Percentiles rank a stretch among this genome's conserved stretches.
phyloP scores from a whole-genome alignment of 2,888 invertebrate species.

The Melieria picta region DNA sequence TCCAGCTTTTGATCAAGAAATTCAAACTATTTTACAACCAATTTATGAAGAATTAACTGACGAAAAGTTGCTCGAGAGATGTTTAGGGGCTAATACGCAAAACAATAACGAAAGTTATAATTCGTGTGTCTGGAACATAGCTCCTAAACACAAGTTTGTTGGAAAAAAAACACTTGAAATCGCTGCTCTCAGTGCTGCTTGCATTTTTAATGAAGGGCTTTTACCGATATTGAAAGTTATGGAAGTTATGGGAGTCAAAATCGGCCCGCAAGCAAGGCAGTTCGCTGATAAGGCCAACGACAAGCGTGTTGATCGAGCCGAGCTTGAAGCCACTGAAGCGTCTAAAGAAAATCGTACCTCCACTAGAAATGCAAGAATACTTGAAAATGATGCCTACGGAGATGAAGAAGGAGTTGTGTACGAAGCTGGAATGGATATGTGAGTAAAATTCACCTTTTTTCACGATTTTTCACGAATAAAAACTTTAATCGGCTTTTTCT shows the following conservation, averaged over 20 bases:
- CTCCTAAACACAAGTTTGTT: conserved; percentile 42
- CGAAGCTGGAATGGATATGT: too few relatives aligned
- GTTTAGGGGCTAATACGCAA: conserved; percentile 45
- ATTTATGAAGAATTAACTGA: conserved; percentile 40
- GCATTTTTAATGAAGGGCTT: conserved; percentile 26
- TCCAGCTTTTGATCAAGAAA: conserved; percentile 25
- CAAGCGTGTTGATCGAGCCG: too few relatives aligned
- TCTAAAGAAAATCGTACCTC: too few relatives aligned
- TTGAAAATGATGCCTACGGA: too few relatives aligned
- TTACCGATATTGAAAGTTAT: too few relatives aligned
- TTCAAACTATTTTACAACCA: conserved; percentile 39
- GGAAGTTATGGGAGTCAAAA: not conserved
- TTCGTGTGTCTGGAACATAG: conserved; percentile 40
- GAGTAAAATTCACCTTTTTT: too few relatives aligned
- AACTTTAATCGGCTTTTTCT: too few relatives aligned
- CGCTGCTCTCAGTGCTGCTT: conserved; percentile 13
- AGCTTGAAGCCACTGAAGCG: too few relatives aligned
- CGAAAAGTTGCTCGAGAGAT: conserved; percentile 40
- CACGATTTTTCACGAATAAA: too few relatives aligned
- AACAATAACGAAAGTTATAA: conserved; percentile 45
- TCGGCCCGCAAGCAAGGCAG: not conserved
- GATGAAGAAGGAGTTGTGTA: too few relatives aligned
- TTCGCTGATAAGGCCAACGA: too few relatives aligned
- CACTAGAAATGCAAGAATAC: too few relatives aligned
- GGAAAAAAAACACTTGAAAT: conserved; percentile 24